Evolutionary conservation across 2,888 invertebrate genomes (phyloP), one percentile per base, ranked within the genome.

Genomic region (Thumatha senex): DNA sequence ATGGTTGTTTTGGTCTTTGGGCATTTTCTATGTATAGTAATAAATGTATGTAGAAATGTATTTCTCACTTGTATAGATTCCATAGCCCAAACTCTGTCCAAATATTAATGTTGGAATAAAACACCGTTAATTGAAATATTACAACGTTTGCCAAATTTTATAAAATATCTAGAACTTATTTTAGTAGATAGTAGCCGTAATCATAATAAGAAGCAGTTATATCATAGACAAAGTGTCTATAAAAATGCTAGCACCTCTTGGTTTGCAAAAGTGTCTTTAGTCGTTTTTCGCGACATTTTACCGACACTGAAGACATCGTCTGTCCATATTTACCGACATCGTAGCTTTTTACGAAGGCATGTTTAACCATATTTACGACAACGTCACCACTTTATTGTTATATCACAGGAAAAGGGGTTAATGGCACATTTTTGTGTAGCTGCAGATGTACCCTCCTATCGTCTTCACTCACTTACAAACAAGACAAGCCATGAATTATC

Each of bases 261-360:
- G 58, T 57, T 55, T 68, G 68, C 77, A 73, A 75, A 76, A 76
- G 76, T 70, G 56, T 74, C 74, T 78, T 73, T 56, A 67, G 72
- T 33, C 67, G 64, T 73, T 77, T 79, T 77, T 72, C 69, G 65
- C 64, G 68, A 69, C 72, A 66, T 72, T 77, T 70, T 67, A 68
- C 66, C 69, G 70, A 61, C 75, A 63, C 61, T 34, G 62, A 76
- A 81, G 82, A 82, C 86, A 84, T 86, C 75, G 83, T 76, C 78
- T 81, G 87, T 84, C 86, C 80, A 80, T 88, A 82, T 91, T 91
- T 90, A 90, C 83, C 61, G 80, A 67, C 76, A 65, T 83, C 88
- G 81, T 91, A 82, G 75, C 80, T 84, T 91, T 91, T 90, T 89
- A 91, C 82, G 82, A 50, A 80, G 76, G 65, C 72, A 78, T 78